Evolutionary conservation across 53 echinoderm and acorn worm species (phyloP).

Genomic region (Crossaster papposus): DNA sequence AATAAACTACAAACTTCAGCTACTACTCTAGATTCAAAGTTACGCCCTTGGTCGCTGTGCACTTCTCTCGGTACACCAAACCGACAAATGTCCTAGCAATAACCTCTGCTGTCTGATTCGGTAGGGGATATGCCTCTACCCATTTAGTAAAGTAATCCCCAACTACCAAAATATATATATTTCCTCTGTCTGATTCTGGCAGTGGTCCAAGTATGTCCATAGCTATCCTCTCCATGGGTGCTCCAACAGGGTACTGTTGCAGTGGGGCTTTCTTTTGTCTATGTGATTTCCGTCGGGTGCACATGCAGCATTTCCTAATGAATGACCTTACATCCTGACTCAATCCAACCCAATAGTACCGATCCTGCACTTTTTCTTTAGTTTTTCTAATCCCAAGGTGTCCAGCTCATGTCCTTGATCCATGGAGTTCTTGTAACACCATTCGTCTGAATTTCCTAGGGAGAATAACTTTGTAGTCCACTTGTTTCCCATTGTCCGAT

Average conservation of each 20-base stretch:
- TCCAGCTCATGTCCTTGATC: constrained; percentile 1
- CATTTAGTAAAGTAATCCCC: constrained; percentile 54
- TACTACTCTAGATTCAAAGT: constrained; percentile 51
- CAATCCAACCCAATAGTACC: constrained; percentile 32
- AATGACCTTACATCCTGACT: constrained; percentile 17
- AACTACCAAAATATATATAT: constrained; percentile 37
- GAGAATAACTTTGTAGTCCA: constrained; percentile 8
- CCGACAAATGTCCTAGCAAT: constrained; percentile 24
- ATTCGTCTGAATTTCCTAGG: neutral
- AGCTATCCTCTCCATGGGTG: constrained; percentile 7
- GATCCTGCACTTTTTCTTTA: neutral
- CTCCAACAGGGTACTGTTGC: constrained; percentile 8
- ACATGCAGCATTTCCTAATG: neutral
- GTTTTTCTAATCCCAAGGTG: constrained; percentile 19
- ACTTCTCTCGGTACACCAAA: constrained; percentile 54
- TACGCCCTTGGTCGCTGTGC: constrained; percentile 43
- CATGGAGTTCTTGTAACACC: constrained; percentile 25
- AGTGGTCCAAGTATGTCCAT: constrained; percentile 53
- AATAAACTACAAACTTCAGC: constrained; percentile 28
- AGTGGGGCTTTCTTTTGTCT: constrained; percentile 7
- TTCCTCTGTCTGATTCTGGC: constrained; percentile 23
- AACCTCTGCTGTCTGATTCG: constrained; percentile 24
- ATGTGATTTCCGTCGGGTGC: neutral
- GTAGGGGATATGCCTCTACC: constrained; percentile 26
- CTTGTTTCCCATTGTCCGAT: constrained; percentile 6